Conservation (phyloP, 2,113 vertebrate species). For the Promerops cafer region DNA sequence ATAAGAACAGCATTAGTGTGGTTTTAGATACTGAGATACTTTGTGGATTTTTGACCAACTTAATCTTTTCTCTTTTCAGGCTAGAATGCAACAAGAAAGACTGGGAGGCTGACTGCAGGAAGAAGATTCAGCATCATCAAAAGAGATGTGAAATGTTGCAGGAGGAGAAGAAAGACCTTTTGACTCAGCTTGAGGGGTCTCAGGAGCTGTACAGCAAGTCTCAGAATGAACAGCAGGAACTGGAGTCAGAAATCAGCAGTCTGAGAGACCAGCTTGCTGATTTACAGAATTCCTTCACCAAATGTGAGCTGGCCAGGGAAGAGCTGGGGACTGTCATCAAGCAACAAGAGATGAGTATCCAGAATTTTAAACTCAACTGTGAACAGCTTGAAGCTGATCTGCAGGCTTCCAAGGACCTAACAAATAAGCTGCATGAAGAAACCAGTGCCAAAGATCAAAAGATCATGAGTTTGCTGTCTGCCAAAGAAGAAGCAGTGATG, state of each 20-base stretch:
- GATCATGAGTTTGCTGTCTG: conserved; percentile 82
- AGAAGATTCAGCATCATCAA: conserved; percentile 64
- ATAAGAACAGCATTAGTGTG: background rate
- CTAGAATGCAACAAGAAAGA: conserved; percentile 74
- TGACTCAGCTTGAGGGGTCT: conserved; percentile 60
- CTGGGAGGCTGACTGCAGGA: conserved; percentile 69
- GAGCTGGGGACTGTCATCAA: conserved; percentile 67
- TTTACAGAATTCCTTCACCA: conserved; percentile 76
- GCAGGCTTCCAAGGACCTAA: conserved; percentile 80
- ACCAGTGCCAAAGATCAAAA: conserved; percentile 83
- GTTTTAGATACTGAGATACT: background rate
- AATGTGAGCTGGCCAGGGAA: conserved; percentile 68
- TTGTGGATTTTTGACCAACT: background rate
- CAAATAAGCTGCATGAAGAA: conserved; percentile 78
- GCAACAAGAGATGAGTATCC: conserved; percentile 78
- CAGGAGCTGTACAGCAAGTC: conserved; percentile 60
- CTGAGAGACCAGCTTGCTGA: conserved; percentile 68
- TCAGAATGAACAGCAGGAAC: conserved; percentile 59
- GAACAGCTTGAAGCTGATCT: conserved; percentile 89
- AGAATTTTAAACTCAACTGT: conserved; percentile 75
- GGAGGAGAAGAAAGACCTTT: conserved; percentile 71
- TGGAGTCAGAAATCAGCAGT: conserved; percentile 72
- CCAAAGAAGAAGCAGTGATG: conserved; percentile 84
- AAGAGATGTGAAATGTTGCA: conserved; percentile 69
- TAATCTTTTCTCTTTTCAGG: conserved; percentile 57